phyloP scores from a whole-genome alignment of 1,140 invertebrate species.

The Tyrophagus putrescentiae region DNA sequence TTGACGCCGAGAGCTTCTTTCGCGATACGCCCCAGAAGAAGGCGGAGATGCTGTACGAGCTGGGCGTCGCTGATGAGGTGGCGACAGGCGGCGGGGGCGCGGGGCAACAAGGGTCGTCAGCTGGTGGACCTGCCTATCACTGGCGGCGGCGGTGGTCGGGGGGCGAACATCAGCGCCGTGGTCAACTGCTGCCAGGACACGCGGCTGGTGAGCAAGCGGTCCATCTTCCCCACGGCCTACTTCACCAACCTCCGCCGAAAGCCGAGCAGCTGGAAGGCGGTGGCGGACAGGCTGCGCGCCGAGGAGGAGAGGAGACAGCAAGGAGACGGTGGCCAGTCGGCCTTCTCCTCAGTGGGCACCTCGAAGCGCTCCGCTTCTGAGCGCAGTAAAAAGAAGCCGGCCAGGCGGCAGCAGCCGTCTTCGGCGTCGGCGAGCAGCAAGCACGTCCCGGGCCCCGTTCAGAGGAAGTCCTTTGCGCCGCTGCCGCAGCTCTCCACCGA shows the following conservation, averaged over 20 bases:
- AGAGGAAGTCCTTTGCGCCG: background rate
- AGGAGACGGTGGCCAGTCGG: background rate
- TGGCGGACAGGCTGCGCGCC: no score
- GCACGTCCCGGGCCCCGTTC: background rate
- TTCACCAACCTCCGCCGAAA: no score
- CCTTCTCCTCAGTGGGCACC: background rate
- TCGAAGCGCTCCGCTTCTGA: background rate
- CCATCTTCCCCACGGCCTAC: no score
- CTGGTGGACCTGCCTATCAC: background rate
- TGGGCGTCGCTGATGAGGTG: background rate
- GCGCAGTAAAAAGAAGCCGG: background rate
- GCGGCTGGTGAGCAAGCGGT: no score
- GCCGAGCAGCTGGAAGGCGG: no score
- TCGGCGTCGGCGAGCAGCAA: background rate
- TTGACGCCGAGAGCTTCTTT: background rate
- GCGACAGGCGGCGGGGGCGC: background rate
- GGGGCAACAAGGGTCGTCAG: background rate
- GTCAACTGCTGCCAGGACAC: no score
- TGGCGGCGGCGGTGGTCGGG: no score
- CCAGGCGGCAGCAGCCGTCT: background rate
- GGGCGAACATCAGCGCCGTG: no score
- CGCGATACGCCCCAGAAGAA: no score
- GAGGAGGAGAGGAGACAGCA: no score
- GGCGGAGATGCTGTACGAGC: no score
- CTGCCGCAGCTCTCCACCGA: background rate